Percentiles rank a stretch among this genome's conserved stretches.
Evolutionary conservation across 2,888 invertebrate genomes (phyloP).

Genomic region (Drosophila bunnanda): DNA sequence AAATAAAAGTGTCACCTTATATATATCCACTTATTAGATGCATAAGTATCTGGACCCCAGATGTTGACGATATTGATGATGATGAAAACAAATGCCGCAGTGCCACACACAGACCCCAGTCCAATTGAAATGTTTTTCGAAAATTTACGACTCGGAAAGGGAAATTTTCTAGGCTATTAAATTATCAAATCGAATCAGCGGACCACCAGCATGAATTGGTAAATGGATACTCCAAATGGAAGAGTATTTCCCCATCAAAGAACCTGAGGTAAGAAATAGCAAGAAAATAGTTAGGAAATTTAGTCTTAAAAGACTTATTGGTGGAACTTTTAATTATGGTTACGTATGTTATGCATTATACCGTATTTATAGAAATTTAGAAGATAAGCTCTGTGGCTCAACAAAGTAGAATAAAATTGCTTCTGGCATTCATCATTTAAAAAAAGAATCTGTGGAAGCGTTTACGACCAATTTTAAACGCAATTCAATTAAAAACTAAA

Average conservation of each 20-base stretch:
- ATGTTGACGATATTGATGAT: conserved; percentile 58
- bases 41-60: conserved; percentile 31
- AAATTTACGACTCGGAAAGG: conserved; percentile 63
- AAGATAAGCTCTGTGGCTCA: neutral
- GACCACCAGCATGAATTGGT: conserved; percentile 56
- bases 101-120: conserved; percentile 45
- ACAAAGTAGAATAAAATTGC: neutral
- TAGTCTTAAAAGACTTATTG: neutral
- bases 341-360: neutral
- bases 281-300: neutral
- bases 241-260: conserved; percentile 3
- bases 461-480: conserved; percentile 40
- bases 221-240: conserved; percentile 18
- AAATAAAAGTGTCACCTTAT: conserved; percentile 75
- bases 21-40: conserved; percentile 50
- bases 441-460: neutral
- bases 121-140: conserved; percentile 74
- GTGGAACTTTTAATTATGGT: neutral
- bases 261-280: neutral
- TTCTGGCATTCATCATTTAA: neutral
- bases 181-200: conserved; percentile 44
- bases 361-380: neutral
- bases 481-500: conserved; percentile 65
- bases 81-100: conserved; percentile 67
- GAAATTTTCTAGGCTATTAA: conserved; percentile 57